Conservation (phyloP, 2,888 invertebrate species). For the Hylaea fasciaria region DNA sequence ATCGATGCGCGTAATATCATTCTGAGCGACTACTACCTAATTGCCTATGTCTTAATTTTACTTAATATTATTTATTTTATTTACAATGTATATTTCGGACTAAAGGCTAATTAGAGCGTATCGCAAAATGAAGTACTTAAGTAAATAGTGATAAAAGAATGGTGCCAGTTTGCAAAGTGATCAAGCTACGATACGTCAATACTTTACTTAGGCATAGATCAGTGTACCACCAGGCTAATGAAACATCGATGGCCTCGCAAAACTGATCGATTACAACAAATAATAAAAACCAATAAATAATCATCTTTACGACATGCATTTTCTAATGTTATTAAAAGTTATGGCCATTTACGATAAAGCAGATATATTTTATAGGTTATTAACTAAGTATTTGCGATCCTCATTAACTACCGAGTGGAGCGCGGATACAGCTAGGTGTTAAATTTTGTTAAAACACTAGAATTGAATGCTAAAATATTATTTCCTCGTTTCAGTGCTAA, state of each 20-base stretch:
- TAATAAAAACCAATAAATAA: constrained; percentile 50
- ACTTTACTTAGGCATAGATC: not conserved
- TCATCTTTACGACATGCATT: constrained; percentile 33
- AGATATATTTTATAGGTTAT: constrained; percentile 30
- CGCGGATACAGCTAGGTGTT: not conserved
- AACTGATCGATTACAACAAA: constrained; percentile 45
- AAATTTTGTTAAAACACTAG: not conserved
- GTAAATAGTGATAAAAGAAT: no score
- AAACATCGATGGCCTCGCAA: constrained; percentile 34
- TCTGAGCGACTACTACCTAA: no score
- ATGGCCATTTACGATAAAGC: constrained; percentile 34
- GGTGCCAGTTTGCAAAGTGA: no score
- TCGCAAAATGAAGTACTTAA: no score
- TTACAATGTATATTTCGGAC: no score
- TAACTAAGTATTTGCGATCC: constrained; percentile 20
- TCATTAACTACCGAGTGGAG: constrained; percentile 1
- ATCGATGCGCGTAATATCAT: no score
- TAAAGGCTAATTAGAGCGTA: no score
- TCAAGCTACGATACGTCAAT: no score
- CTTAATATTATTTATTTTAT: no score
- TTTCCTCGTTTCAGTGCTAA: not conserved
- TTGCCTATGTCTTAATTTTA: no score
- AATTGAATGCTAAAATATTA: not conserved
- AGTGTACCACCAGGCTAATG: constrained; percentile 16
- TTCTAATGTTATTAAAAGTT: constrained; percentile 33